A percentile compares a stretch with the other conserved stretches of the same genome.
Conservation (phyloP, 2,113 vertebrate species). For the Lepidothrix coronata region DNA sequence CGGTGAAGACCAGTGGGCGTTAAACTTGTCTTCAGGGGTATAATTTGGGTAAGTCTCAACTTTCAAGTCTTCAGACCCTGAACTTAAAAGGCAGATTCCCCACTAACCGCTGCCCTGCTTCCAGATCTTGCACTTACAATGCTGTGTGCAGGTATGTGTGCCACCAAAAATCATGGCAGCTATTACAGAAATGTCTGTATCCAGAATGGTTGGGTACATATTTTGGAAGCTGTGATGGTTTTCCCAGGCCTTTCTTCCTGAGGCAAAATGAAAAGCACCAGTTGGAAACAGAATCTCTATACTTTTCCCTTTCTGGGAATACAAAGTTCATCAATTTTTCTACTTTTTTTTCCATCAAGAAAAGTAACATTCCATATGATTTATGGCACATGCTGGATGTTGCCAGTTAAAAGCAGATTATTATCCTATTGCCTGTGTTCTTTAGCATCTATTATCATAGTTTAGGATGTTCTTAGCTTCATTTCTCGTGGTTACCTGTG, state of each 20-base stretch:
- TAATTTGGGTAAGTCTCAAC: slow-evolving; percentile 45
- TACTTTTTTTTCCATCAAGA: not conserved
- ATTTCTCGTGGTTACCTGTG: not conserved
- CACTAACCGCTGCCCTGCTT: not conserved
- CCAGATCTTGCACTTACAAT: slow-evolving; percentile 3
- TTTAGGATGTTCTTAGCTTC: not conserved
- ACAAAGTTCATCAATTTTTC: not conserved
- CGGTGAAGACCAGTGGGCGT: not conserved
- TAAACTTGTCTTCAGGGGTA: slow-evolving; percentile 34
- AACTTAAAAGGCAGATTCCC: not conserved
- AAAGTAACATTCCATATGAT: not conserved
- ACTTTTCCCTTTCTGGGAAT: not conserved
- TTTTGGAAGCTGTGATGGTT: slow-evolving; percentile 9
- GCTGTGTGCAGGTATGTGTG: slow-evolving; percentile 9
- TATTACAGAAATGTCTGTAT: not conserved
- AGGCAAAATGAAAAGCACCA: not conserved
- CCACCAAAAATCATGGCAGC: not conserved
- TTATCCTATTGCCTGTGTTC: not conserved
- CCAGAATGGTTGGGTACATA: not conserved
- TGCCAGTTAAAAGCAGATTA: not conserved
- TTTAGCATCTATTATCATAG: not conserved
- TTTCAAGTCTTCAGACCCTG: not conserved
- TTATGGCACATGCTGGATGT: not conserved
- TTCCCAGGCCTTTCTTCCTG: not conserved
- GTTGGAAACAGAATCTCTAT: not conserved